Conservation (phyloP, 2,113 vertebrate genomes). For the Dunckerocampus dactyliophorus region DNA sequence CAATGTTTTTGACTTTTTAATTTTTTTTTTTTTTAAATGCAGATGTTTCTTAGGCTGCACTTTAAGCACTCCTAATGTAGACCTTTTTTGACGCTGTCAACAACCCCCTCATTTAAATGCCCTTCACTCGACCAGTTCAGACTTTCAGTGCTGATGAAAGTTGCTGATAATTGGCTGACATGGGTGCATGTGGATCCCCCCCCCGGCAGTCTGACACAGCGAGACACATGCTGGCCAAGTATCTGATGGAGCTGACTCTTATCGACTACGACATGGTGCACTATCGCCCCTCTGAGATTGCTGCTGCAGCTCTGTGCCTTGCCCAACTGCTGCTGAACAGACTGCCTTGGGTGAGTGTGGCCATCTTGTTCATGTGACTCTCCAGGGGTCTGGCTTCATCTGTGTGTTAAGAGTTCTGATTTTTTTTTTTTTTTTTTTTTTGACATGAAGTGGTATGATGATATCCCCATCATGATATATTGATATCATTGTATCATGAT, state of each 20-base stretch:
- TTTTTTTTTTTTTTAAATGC: not conserved
- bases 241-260: conserved; percentile 90
- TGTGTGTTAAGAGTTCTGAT: too few species aligned
- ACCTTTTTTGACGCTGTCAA: not conserved
- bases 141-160: not conserved
- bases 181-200: not conserved
- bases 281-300: conserved; percentile 83
- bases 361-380: too few species aligned
- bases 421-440: too few species aligned
- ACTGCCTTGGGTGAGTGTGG: conserved; percentile 82
- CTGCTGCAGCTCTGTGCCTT: conserved; percentile 83
- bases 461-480: too few species aligned
- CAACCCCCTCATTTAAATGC: too few species aligned
- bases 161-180: not conserved
- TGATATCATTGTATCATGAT: too few species aligned
- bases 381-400: too few species aligned
- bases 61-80: too few species aligned
- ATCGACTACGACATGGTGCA: conserved; percentile 93
- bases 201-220: conserved; percentile 78
- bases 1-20: not conserved
- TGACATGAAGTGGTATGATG: too few species aligned
- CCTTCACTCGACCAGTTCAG: too few species aligned
- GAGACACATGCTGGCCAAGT: conserved; percentile 88
- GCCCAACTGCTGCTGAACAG: conserved; percentile 81
- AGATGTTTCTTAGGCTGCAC: too few species aligned